These are phyloP conservation scores for Phaetusa simplex DNA, from an alignment of 2,113 vertebrate genomes.

Conservation along the genomic window DNA sequence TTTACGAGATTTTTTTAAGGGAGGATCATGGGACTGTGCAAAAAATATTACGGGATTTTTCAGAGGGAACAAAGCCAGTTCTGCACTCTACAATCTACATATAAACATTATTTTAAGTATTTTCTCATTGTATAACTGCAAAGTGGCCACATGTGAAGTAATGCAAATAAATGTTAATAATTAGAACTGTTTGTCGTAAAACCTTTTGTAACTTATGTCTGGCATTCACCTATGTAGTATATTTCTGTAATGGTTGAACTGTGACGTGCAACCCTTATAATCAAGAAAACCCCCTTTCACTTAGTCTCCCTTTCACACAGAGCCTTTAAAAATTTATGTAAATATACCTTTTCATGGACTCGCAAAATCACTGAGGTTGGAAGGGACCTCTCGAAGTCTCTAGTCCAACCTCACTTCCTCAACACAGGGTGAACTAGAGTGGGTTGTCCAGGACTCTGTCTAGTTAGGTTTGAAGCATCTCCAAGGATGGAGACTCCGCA, in stretches of 20 bases:
- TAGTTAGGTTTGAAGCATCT: background rate
- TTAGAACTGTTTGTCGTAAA: background rate
- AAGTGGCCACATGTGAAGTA: background rate
- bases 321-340: background rate
- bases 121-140: background rate
- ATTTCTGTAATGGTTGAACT: background rate
- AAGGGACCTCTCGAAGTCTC: background rate
- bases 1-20: background rate
- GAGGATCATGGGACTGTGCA: background rate
- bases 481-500: background rate
- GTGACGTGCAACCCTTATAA: background rate
- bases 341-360: background rate
- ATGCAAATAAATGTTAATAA: background rate
- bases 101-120: background rate
- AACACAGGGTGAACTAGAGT: fast-evolving
- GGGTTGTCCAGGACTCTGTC: background rate
- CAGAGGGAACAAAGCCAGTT: background rate
- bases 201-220: background rate
- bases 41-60: background rate
- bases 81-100: background rate
- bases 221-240: background rate
- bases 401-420: background rate
- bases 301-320: background rate
- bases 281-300: background rate
- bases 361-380: background rate